Evolutionary conservation across 1,140 invertebrate species (phyloP), one percentile per base, ranked within the genome.

Genomic region (Calliphora vicina): DNA sequence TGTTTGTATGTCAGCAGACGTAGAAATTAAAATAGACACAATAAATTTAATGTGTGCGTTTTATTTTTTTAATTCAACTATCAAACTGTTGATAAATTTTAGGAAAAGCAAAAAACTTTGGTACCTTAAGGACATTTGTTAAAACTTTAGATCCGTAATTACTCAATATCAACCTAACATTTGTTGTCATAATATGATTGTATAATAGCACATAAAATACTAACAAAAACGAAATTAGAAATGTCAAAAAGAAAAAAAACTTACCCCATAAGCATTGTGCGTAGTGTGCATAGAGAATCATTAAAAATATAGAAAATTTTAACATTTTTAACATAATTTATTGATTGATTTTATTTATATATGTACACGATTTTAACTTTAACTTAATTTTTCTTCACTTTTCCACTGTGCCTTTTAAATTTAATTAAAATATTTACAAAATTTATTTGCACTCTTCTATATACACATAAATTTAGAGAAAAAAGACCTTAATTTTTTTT

Each of bases 211-310:
- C 17, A 78, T 42, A 76, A 42, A 35, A n/a, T n/a, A 76, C 42
- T 2, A 76, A 76, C 9, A 1, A 29, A 12, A 73, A 73, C 27
- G 13, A 72, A 25, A 73, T 27, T 9, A 0, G 27, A 10, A 35
- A 35, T 20, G 10, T 76, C 15, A 17, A 1, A 35, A 57, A n/a
- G 50, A n/a, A n/a, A 67, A 67, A 23, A 0, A 8, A 78, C 74
- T 78, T 78, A 78, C 74, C 74, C 74, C 74, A 78, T n/a, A 45
- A 3, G n/a, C 74, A 35, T 23, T 43, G 35, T 43, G 74, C 74
- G n/a, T 45, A 20, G 17, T 42, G 73, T 76, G 29, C 35, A 78
- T 35, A 78, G 1, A 78, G 23, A 20, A 43, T 20, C 42, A 78
- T 43, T 43, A 45, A 25, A 78, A 43, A 78, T 78, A 78, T 43